Evolutionary conservation across 23 tunicate genomes (phyloP).

Genomic region (Aplidium turbinatum): DNA sequence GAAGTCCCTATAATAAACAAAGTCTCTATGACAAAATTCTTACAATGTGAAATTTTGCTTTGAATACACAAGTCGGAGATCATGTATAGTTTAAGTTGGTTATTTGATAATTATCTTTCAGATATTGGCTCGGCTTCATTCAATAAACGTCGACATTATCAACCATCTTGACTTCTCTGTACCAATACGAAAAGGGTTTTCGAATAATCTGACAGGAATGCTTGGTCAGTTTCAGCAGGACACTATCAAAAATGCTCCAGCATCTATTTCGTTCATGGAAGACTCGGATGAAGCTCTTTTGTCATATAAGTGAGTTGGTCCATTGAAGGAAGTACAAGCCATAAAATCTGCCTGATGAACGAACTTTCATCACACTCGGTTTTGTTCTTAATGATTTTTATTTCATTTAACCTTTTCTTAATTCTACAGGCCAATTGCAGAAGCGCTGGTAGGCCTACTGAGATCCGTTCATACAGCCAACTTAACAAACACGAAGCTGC

Average conservation of each 20-base stretch:
- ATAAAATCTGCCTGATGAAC: too few relatives aligned
- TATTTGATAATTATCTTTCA: not conserved
- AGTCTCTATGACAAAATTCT: not conserved
- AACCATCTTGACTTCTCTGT: conserved; percentile 36
- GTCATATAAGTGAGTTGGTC: not conserved
- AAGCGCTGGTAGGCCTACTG: too few relatives aligned
- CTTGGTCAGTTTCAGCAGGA: conserved; percentile 28
- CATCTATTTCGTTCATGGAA: not conserved
- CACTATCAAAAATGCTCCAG: not conserved
- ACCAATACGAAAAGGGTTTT: not conserved
- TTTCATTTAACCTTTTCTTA: not conserved
- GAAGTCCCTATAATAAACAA: not conserved
- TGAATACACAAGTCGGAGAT: too few relatives aligned
- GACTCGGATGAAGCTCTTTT: not conserved
- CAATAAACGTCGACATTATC: conserved; percentile 1
- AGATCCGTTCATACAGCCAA: too few relatives aligned
- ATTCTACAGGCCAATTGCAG: not conserved
- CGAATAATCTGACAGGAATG: conserved; percentile 1
- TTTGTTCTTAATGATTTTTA: not conserved
- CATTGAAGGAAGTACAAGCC: not conserved
- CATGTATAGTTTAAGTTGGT: too few relatives aligned
- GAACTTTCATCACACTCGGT: too few relatives aligned
- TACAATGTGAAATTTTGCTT: too few relatives aligned
- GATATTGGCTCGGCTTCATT: conserved; percentile 8
- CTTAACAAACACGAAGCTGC: too few relatives aligned